Percentiles rank a stretch among this genome's conserved stretches.
phyloP scores from a whole-genome alignment of 2,888 invertebrate genomes.

The Apomyelois bistriatella region DNA sequence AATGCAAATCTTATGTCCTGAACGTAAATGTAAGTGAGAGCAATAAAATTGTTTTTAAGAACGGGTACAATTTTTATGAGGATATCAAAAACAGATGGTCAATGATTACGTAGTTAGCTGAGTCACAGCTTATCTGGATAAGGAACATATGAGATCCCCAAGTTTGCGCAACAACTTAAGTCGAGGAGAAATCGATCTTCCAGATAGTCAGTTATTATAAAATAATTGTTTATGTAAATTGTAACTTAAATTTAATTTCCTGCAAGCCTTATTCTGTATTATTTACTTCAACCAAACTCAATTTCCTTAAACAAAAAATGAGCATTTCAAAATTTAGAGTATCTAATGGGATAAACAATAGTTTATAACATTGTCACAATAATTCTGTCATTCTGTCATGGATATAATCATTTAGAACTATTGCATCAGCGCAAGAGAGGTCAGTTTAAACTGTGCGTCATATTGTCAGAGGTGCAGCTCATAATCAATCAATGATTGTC shows the following conservation, averaged over 20 bases:
- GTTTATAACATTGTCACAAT: neutral
- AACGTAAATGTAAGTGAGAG: constrained; percentile 3
- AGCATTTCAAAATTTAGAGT: no score
- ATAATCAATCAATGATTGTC: constrained; percentile 44
- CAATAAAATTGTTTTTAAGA: neutral
- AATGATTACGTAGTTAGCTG: constrained; percentile 55
- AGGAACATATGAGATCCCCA: constrained; percentile 49
- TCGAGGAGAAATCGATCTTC: constrained; percentile 20
- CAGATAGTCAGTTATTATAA: neutral
- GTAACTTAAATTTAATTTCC: no score
- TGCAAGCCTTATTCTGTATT: no score
- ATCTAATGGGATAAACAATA: no score
- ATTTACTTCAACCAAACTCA: no score
- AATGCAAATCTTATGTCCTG: constrained; percentile 3
- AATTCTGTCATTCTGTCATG: constrained; percentile 5
- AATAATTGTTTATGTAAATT: no score
- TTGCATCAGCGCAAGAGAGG: constrained; percentile 41
- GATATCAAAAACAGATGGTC: constrained; percentile 68
- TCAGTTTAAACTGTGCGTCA: constrained; percentile 35
- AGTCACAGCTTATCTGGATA: constrained; percentile 64
- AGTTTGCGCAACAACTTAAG: constrained; percentile 38
- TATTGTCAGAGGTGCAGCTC: constrained; percentile 41
- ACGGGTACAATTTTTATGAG: constrained; percentile 55
- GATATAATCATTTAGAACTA: constrained; percentile 21
- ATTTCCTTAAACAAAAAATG: no score